Evolutionary conservation across 2,888 invertebrate genomes (phyloP).

Genomic region (Meloe dianella): DNA sequence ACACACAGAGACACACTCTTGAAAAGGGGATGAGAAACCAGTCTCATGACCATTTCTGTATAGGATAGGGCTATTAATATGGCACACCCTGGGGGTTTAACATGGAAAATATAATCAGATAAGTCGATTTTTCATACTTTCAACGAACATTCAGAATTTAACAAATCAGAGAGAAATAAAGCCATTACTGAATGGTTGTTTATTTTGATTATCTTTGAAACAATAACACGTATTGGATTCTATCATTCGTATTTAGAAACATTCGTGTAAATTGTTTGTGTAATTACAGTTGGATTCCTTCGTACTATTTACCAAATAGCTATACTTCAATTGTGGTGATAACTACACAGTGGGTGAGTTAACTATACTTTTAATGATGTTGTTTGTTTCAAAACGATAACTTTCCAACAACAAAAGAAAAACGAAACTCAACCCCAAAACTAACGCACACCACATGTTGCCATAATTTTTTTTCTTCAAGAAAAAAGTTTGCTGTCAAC

Average conservation of each 20-base stretch:
- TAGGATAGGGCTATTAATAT: slow-evolving; percentile 28
- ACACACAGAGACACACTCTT: too few species aligned
- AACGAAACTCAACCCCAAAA: not conserved
- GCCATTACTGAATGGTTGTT: not conserved
- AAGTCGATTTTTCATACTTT: slow-evolving; percentile 22
- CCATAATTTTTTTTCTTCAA: not conserved
- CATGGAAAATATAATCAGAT: slow-evolving; percentile 25
- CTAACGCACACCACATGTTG: not conserved
- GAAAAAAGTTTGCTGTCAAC: not conserved
- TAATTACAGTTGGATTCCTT: not conserved
- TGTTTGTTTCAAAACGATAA: not conserved
- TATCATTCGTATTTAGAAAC: not conserved
- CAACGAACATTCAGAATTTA: not conserved
- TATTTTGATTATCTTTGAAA: not conserved
- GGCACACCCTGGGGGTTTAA: slow-evolving; percentile 23
- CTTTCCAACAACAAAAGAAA: not conserved
- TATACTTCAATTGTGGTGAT: not conserved
- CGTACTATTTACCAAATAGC: not conserved
- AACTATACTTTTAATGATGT: not conserved
- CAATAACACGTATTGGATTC: not conserved
- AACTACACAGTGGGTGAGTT: not conserved
- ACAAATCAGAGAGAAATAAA: not conserved
- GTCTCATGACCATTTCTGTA: slow-evolving; percentile 16
- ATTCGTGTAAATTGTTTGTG: not conserved
- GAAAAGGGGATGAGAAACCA: slow-evolving; percentile 23